These are phyloP conservation scores for Serrognathus titanus DNA, from an alignment of 2,888 invertebrate genomes.

Conservation along the genomic window DNA sequence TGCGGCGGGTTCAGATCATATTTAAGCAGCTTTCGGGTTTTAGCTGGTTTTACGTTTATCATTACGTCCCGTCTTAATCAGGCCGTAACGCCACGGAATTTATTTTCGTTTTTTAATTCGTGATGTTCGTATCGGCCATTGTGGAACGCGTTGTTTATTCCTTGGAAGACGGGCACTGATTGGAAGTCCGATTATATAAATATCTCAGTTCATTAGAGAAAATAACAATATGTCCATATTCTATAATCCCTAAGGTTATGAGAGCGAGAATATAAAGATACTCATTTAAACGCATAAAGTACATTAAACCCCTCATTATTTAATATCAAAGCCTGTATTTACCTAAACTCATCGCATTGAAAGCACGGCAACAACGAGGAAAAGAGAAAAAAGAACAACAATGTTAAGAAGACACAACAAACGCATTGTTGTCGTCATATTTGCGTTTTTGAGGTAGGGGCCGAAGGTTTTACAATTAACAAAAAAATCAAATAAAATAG, in stretches of 20 bases:
- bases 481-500: background rate
- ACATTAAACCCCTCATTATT: constrained; percentile 38
- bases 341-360: constrained; percentile 35
- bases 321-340: constrained; percentile 38
- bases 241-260: constrained; percentile 28
- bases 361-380: constrained; percentile 9
- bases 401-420: constrained; percentile 22
- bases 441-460: constrained; percentile 12
- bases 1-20: constrained; percentile 15
- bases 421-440: constrained; percentile 24
- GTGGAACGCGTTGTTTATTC: no score
- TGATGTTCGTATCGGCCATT: no score
- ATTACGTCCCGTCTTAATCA: no score
- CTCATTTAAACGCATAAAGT: constrained; percentile 33
- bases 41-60: background rate
- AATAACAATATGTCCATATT: constrained; percentile 24
- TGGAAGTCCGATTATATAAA: constrained; percentile 19
- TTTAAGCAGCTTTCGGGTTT: constrained; percentile 12
- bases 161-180: no score
- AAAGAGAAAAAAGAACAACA: constrained; percentile 12
- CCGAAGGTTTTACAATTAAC: background rate
- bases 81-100: no score
- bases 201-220: constrained; percentile 28
- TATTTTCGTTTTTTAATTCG: no score
- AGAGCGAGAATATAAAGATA: constrained; percentile 28